These are phyloP conservation scores for Teinopalpus imperialis DNA, from an alignment of 2,888 invertebrate species.

Conservation along the genomic window DNA sequence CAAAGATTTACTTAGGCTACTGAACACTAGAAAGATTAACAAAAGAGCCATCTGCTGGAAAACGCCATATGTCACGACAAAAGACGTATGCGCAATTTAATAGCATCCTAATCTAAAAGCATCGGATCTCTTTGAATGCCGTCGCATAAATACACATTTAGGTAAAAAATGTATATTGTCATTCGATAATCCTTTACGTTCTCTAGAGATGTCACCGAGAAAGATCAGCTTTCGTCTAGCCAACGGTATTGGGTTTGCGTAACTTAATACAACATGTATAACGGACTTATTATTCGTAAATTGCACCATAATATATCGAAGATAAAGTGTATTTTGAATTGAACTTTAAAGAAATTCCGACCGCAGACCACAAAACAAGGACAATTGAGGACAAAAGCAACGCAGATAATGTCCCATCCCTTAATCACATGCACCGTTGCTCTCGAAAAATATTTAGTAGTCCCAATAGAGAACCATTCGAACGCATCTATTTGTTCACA, in stretches of 20 bases:
- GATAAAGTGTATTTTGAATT: constrained; percentile 41
- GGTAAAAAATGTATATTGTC: constrained; percentile 73
- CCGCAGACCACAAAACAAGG: constrained; percentile 76
- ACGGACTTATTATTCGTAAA: constrained; percentile 18
- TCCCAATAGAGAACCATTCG: constrained; percentile 57
- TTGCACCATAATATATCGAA: constrained; percentile 38
- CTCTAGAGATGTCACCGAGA: constrained; percentile 75
- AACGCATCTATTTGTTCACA: constrained; percentile 57
- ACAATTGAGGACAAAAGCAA: constrained; percentile 64
- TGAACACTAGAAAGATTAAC: constrained; percentile 53
- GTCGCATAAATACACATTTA: constrained; percentile 50
- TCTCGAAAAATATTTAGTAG: constrained; percentile 73
- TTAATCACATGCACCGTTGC: constrained; percentile 80
- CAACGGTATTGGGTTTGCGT: constrained; percentile 78
- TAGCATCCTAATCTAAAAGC: constrained; percentile 74
- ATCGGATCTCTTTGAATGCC: constrained; percentile 61
- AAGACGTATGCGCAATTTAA: constrained; percentile 79
- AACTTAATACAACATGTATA: constrained; percentile 71
- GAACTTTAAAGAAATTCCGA: constrained; percentile 38
- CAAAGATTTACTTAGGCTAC: constrained; percentile 45
- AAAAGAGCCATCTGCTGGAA: constrained; percentile 74
- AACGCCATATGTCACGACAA: constrained; percentile 75
- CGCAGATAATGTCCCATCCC: constrained; percentile 77
- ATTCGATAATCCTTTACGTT: constrained; percentile 80
- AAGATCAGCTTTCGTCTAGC: constrained; percentile 77